Evolutionary conservation across 1,140 invertebrate genomes (phyloP), one percentile per base, ranked within the genome.

Genomic region (Nymphalis io): DNA sequence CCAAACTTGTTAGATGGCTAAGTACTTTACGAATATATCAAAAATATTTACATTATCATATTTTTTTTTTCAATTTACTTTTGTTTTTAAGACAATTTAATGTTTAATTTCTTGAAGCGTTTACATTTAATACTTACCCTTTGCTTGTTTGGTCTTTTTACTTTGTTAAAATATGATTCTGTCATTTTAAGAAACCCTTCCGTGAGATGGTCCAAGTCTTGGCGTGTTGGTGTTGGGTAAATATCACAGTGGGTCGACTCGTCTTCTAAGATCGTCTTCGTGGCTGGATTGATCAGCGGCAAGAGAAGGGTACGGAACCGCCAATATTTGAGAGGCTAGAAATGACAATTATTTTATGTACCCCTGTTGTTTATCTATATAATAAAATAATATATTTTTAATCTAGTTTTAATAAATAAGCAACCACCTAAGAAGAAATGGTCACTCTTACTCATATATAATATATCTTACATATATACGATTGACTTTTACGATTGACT

Each of bases 261-360:
- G 42, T 93, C 82, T 20, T 95, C 94, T 1, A 96, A 85, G 51
- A 96, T 96, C 81, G 94, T 94, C 74, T 94, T 95, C 1, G 95
- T 96, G 0, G 94, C 94, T 20, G 93, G 88, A 82, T 95, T 96
- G 72, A 94, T 93, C 6, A 95, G 85, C 3, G 98, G 98, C 51
- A 99, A 84, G 6, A 99, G 84, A 72, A 98, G 96, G 74, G 99
- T 96, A 27, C 98, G 93, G 86, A 98, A 97, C 72, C 98, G 93
- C 98, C 98, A 99, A 88, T 96, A 99, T 92, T 99, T 99, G 1
- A 98, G 92, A 12, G 95, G 93, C 95, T 96, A 69, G 27, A 86
- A 88, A 58, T 18, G n/a, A 55, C 27, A 65, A 46, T 39, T 60
- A 16, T 6, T 10, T 40, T n/a, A 20, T 18, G 5, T 40, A 60